Conservation (phyloP, 2,797 vertebrate species). For the Prunella strophiata region DNA sequence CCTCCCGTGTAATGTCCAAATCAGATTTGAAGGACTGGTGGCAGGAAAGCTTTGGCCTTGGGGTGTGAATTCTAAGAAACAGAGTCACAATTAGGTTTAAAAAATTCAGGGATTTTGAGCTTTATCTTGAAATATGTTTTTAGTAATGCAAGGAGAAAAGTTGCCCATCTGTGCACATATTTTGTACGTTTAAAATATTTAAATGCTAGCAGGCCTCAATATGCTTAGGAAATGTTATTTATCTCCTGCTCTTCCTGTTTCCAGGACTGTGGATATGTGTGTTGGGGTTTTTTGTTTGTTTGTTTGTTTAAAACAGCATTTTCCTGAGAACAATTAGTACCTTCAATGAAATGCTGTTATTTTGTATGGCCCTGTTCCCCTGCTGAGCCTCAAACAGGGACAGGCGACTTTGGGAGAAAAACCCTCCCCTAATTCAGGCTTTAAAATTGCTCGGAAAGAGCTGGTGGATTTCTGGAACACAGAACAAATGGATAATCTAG, state of each 20-base stretch:
- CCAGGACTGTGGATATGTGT: not conserved
- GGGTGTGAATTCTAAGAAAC: constrained; percentile 80
- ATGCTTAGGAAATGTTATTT: constrained; percentile 73
- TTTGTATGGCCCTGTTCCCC: not conserved
- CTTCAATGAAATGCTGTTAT: not conserved
- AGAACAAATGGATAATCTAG: not conserved
- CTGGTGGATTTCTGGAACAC: not conserved
- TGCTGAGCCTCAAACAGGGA: not conserved
- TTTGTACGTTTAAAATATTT: constrained; percentile 76
- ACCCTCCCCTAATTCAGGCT: not conserved
- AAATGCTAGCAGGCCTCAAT: constrained; percentile 74
- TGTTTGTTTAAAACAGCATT: not conserved
- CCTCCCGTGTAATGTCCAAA: constrained; percentile 80
- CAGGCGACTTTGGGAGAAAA: not conserved
- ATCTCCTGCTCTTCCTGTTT: constrained; percentile 50
- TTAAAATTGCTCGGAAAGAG: not conserved
- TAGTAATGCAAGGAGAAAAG: constrained; percentile 72
- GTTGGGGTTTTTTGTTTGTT: not conserved
- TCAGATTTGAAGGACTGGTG: constrained; percentile 79
- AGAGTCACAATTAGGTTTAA: constrained; percentile 81
- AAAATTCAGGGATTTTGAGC: constrained; percentile 84
- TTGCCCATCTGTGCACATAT: constrained; percentile 80
- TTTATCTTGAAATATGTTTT: constrained; percentile 77
- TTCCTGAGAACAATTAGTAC: constrained; percentile 15
- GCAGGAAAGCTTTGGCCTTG: constrained; percentile 82